Base-by-base conservation (phyloP, 2,888 invertebrate genomes). In the Celastrina argiolus region DNA sequence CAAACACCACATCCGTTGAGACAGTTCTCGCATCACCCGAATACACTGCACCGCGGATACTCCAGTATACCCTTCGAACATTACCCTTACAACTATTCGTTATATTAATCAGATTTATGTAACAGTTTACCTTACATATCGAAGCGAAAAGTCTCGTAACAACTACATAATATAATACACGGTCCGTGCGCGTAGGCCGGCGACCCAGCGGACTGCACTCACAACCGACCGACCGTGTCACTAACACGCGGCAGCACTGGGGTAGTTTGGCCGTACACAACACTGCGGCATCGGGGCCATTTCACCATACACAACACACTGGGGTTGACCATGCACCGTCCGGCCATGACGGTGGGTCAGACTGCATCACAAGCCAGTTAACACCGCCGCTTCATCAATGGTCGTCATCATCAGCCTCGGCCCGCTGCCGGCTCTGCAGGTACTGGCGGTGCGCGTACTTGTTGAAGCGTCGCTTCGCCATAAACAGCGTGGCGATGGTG, bases 391-490 rank as follows among this genome's bases (percentile, higher is more conserved):
- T 67, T 67, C 67, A 63, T 64, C 65, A 67, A 64, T 64, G 64
- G 67, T 67, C 69, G 67, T 22, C 26, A 8, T 61, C 59, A 7
- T 59, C 31, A 22, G 61, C 61, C 22, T 36, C 61, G 14, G 61
- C 61, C 61, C 39, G 69, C 69, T 67, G 67, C 74, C 84, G 80
- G 72, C 80, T 81, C 73, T 76, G 78, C 76, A 90, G 72, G 85
- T 90, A 91, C 84, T 90, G 90, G 42, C 86, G 83, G 76, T 90
- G 90, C 77, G 90, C 90, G 86, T 91, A 91, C 82, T 90, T 90
- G 88, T 91, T 91, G 88, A 91, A 91, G 71, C 90, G 87, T 1
- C 90, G 88, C 84, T 91, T 91, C 78, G 90, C 90, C 90, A 91
- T 91, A 86, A 91, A 91, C 66, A 91, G 86, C 74, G 90, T 90